Percentiles rank a stretch among this genome's conserved stretches.
These are phyloP conservation scores for Poliocrania exsul DNA, from an alignment of 2,797 vertebrate genomes.

Conservation along the genomic window DNA sequence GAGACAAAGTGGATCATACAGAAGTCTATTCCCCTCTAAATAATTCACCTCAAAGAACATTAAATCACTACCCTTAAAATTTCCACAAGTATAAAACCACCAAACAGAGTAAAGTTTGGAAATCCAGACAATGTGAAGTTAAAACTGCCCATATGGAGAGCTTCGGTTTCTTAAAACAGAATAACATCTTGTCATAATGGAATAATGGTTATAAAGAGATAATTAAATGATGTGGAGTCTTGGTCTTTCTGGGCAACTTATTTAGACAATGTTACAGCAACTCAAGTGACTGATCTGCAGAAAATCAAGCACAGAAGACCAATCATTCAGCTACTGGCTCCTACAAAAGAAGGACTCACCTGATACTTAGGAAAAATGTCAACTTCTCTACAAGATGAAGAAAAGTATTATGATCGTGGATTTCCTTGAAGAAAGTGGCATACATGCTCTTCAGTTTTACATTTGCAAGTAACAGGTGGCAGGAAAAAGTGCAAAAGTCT, in stretches of 20 bases:
- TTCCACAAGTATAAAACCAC: background rate
- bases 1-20: background rate
- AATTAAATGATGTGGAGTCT: background rate
- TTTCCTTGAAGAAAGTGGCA: background rate
- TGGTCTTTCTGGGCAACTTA: background rate
- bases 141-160: background rate
- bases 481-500: background rate
- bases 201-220: background rate
- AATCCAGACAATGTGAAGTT: background rate
- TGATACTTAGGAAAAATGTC: background rate
- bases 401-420: background rate
- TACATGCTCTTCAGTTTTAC: background rate
- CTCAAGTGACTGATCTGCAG: background rate
- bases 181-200: background rate
- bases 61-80: background rate
- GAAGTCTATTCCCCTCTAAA: background rate
- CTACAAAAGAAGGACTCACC: background rate
- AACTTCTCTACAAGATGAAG: background rate
- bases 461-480: background rate
- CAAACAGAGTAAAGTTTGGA: background rate
- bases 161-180: background rate
- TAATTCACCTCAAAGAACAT: background rate
- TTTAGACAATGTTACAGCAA: background rate
- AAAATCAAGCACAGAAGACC: background rate
- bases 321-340: background rate